Evolutionary conservation across 2,888 invertebrate genomes (phyloP), one percentile per base, ranked within the genome.

Genomic region (Apamea monoglypha): DNA sequence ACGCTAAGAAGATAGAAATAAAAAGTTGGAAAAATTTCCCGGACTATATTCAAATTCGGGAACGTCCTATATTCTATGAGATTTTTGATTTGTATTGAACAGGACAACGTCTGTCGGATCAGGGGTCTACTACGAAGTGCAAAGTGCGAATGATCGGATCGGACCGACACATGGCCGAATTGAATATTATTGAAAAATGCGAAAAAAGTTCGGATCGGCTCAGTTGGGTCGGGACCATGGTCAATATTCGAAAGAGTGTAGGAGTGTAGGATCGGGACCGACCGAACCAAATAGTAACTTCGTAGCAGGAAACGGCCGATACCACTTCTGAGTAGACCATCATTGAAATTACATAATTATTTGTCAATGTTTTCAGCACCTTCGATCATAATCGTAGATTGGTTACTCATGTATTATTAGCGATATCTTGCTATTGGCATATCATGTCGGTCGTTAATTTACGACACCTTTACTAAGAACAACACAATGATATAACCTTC

Each of bases 381-480:
- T 73, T 70, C 21, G 21, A 64, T 64, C 6, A 36, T 44, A 29
- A 18, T 16, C 16, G 61, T 36, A 29, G 74, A 83, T 83, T 82
- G 40, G 68, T 71, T 59, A 67, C 66, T 84, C 76, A 80, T 71
- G 70, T 40, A 50, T 21, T 16, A 59, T 74, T 70, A 84, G 25
- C 76, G 14, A 21, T 67, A 4, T 25, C 59, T 73, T 73, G 70
- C 16, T 40, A 66, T 76, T 74, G 25, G 7, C 47, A 67, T 21
- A 78, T 64, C 47, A 83, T 36, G 12, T 68, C 47, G 32, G 16
- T 78, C 74, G 72, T 80, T 76, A 14, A 80, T 77, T 84, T 72
- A 77, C 59, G 21, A 77, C 7, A 76, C 32, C 14, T 74, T 12
- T 80, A 74, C 80, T 29, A 36, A 82, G 80, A 86, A 86, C 29